These are phyloP conservation scores for Hydrotaea diabolus DNA, from an alignment of 2,888 invertebrate species.

Conservation along the genomic window DNA sequence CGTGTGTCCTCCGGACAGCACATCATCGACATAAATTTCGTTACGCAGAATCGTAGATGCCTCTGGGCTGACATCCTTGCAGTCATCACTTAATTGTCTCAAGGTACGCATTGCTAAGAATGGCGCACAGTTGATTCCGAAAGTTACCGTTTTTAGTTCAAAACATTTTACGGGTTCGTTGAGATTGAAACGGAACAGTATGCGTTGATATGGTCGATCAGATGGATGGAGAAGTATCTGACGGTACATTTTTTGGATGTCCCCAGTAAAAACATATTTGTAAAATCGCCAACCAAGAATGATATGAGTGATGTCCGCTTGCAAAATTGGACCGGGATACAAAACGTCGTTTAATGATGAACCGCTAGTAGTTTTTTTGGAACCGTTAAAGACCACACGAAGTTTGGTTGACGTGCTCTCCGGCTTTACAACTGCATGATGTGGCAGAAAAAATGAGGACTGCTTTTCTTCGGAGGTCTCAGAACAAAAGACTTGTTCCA, in stretches of 20 bases:
- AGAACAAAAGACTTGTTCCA: slow-evolving; percentile 23
- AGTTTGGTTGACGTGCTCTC: slow-evolving; percentile 57
- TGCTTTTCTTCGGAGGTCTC: slow-evolving; percentile 2
- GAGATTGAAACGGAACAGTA: background rate
- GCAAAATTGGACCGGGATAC: too few species aligned
- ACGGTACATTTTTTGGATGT: too few species aligned
- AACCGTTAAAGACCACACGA: slow-evolving; percentile 66
- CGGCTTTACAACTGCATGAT: slow-evolving; percentile 59
- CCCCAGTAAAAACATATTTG: too few species aligned
- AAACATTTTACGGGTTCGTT: background rate
- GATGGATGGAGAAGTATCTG: too few species aligned
- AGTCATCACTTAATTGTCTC: slow-evolving; percentile 13
- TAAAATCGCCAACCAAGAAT: too few species aligned
- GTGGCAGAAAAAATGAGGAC: slow-evolving; percentile 50
- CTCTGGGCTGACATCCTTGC: background rate
- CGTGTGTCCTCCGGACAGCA: slow-evolving; percentile 15
- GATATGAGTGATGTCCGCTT: too few species aligned
- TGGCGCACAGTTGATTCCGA: slow-evolving; percentile 41
- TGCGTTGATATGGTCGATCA: too few species aligned
- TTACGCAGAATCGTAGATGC: slow-evolving; percentile 13
- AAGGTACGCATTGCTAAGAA: slow-evolving; percentile 43
- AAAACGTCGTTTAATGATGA: slow-evolving; percentile 12
- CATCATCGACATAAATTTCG: slow-evolving; percentile 43
- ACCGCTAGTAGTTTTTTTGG: background rate
- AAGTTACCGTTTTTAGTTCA: slow-evolving; percentile 29